Evolutionary conservation across 2,113 vertebrate genomes (phyloP).

Genomic region (Eurystomus gularis): DNA sequence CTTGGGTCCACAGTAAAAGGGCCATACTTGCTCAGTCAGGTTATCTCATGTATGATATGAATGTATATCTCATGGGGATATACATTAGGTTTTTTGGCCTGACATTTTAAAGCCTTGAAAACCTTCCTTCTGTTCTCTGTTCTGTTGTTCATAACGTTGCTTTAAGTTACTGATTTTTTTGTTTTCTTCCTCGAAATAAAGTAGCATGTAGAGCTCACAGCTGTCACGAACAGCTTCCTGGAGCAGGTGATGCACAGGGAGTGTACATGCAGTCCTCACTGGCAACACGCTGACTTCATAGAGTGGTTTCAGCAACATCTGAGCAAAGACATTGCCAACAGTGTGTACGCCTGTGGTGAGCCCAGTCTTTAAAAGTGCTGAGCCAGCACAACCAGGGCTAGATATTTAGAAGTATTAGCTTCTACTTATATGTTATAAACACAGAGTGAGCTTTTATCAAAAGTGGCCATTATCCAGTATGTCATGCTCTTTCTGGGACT

Average conservation of each 20-base stretch:
- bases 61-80: background rate
- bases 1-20: background rate
- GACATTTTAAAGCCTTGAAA: background rate
- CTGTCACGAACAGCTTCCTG: background rate
- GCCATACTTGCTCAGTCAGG: background rate
- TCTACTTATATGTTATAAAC: background rate
- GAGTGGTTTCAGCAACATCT: background rate
- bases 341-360: background rate
- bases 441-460: background rate
- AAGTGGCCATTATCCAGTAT: background rate
- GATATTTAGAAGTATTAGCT: background rate
- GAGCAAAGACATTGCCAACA: background rate
- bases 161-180: background rate
- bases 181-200: background rate
- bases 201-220: background rate
- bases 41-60: too few species aligned
- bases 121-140: background rate
- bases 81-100: background rate
- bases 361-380: background rate
- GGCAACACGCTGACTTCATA: background rate
- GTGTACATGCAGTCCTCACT: background rate
- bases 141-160: background rate
- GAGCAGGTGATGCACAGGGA: background rate
- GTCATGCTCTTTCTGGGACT: background rate
- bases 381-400: background rate